These are phyloP conservation scores for Hafferia zeledoni DNA, from an alignment of 2,797 vertebrate species.

Conservation along the genomic window DNA sequence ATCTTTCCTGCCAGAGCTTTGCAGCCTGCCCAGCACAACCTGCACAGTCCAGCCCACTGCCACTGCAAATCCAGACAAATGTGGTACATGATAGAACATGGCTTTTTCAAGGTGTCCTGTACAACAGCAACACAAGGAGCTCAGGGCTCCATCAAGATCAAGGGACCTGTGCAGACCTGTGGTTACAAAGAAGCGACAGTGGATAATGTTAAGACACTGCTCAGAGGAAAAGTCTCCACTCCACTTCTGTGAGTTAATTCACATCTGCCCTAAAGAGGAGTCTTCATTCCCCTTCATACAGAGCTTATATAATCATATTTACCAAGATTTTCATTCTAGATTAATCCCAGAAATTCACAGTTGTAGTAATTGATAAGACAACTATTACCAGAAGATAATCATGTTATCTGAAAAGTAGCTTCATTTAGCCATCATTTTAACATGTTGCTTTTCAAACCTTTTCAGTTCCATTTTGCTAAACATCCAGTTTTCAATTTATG, in stretches of 20 bases:
- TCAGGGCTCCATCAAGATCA: not conserved
- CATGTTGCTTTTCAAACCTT: not conserved
- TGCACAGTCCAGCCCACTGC: not conserved
- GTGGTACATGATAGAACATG: not conserved
- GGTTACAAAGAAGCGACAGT: not conserved
- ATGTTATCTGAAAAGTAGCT: not conserved
- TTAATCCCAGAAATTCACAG: not conserved
- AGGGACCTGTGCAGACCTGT: not conserved
- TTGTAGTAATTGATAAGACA: not conserved
- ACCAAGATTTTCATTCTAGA: not conserved
- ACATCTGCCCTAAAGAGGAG: not conserved
- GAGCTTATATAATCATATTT: not conserved
- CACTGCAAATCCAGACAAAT: not conserved
- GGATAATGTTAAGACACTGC: not conserved
- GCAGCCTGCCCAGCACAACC: not conserved
- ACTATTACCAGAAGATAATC: not conserved
- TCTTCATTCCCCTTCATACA: not conserved
- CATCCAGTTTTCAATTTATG: not conserved
- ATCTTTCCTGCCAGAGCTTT: not conserved
- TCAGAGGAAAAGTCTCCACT: not conserved
- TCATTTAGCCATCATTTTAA: not conserved
- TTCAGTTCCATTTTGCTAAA: not conserved
- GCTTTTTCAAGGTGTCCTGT: not conserved
- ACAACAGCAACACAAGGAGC: not conserved
- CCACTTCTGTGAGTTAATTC: not conserved